Conservation (phyloP, 2,797 vertebrate genomes). For the Echeneis naucrates region DNA sequence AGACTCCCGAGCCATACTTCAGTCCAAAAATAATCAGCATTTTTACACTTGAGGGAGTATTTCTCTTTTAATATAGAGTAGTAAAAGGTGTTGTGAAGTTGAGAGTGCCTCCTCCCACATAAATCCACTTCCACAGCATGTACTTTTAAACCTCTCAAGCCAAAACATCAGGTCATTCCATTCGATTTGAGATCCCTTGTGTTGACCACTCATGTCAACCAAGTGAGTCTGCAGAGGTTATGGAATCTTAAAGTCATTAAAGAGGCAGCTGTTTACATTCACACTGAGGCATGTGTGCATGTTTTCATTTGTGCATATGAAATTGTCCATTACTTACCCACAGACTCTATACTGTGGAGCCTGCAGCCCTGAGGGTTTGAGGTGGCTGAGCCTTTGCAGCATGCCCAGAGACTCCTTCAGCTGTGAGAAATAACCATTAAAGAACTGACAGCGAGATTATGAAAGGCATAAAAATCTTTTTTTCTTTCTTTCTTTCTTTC, state of each 20-base stretch:
- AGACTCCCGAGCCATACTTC: not conserved
- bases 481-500: too few relatives aligned
- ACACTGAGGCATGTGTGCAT: slow-evolving; percentile 17
- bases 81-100: slow-evolving; percentile 10
- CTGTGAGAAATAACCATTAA: slow-evolving; percentile 21
- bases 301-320: slow-evolving; percentile 41
- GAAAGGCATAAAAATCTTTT: slow-evolving; percentile 10
- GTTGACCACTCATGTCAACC: slow-evolving; percentile 38
- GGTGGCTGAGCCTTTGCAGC: slow-evolving; percentile 14
- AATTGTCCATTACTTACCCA: slow-evolving; percentile 13
- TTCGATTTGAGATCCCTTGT: slow-evolving; percentile 54
- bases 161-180: slow-evolving; percentile 30
- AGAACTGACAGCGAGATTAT: slow-evolving; percentile 26
- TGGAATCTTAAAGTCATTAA: slow-evolving; percentile 60
- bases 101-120: too few relatives aligned
- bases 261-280: slow-evolving; percentile 55
- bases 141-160: slow-evolving; percentile 47
- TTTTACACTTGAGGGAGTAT: not conserved
- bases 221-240: slow-evolving; percentile 33
- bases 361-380: slow-evolving; percentile 12
- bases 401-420: slow-evolving; percentile 32
- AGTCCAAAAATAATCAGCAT: not conserved
- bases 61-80: not conserved
- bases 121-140: too few relatives aligned
- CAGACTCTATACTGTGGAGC: slow-evolving; percentile 17